Conservation (phyloP, 2,797 vertebrate species). For the Thamnophis elegans region DNA sequence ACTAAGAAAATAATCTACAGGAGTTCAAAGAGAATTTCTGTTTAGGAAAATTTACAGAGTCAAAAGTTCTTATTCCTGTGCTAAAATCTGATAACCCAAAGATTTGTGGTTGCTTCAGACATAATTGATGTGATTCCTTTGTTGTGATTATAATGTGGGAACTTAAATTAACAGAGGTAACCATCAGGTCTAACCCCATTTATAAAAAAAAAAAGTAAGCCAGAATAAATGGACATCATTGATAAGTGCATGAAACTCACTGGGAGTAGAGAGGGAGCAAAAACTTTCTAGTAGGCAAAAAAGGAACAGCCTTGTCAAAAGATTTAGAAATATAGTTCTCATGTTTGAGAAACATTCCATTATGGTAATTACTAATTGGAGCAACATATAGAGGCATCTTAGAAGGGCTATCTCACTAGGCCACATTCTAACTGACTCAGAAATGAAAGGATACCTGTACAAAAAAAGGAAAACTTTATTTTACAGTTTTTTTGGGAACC, state of each 20-base stretch:
- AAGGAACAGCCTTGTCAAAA: background rate
- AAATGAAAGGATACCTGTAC: background rate
- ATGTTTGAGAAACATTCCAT: background rate
- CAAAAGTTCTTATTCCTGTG: background rate
- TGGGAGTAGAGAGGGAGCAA: background rate
- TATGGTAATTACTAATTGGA: background rate
- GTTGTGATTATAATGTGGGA: background rate
- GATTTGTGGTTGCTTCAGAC: background rate
- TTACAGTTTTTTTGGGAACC: background rate
- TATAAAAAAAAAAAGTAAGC: background rate
- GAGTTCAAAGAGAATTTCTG: background rate
- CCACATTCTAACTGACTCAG: background rate
- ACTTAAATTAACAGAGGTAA: background rate
- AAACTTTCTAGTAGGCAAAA: background rate
- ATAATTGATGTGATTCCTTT: background rate
- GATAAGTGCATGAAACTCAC: background rate
- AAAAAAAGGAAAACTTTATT: background rate
- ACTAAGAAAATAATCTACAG: too few species aligned
- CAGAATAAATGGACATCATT: background rate
- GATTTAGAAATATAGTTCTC: background rate
- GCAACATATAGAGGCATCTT: background rate
- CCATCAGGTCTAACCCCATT: background rate
- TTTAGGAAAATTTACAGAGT: background rate
- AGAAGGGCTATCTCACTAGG: background rate
- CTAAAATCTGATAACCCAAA: background rate